Conservation (phyloP, 2,797 vertebrate species). For the Caiman crocodilus region DNA sequence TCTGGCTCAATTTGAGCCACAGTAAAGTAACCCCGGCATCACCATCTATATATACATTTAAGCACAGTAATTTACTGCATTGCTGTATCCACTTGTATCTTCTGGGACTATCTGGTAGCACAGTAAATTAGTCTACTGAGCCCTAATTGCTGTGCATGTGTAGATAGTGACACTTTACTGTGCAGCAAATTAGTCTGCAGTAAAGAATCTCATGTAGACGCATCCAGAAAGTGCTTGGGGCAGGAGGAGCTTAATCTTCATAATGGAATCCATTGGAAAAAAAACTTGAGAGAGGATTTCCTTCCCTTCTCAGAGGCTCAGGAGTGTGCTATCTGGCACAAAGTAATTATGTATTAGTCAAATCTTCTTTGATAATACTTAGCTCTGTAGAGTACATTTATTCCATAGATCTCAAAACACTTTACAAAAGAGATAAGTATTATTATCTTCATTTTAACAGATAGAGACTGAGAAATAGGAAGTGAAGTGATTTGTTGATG, state of each 20-base stretch:
- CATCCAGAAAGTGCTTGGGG: neutral
- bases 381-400: neutral
- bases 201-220: too few species aligned
- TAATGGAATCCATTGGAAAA: neutral
- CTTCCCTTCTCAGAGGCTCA: neutral
- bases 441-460: neutral
- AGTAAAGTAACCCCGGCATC: too few species aligned
- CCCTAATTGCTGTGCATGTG: too few species aligned
- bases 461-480: neutral
- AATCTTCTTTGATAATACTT: neutral
- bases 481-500: neutral
- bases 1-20: too few species aligned
- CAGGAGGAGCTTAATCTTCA: neutral
- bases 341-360: neutral
- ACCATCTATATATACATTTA: too few species aligned
- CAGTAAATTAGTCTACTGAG: too few species aligned
- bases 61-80: too few species aligned
- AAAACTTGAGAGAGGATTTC: neutral
- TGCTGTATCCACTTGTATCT: too few species aligned
- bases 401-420: neutral
- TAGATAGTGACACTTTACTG: too few species aligned
- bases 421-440: neutral
- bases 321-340: neutral
- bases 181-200: too few species aligned
- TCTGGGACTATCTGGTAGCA: too few species aligned